These are phyloP conservation scores for Tympanuchus pallidicinctus DNA, from an alignment of 2,113 vertebrate species.

Conservation along the genomic window DNA sequence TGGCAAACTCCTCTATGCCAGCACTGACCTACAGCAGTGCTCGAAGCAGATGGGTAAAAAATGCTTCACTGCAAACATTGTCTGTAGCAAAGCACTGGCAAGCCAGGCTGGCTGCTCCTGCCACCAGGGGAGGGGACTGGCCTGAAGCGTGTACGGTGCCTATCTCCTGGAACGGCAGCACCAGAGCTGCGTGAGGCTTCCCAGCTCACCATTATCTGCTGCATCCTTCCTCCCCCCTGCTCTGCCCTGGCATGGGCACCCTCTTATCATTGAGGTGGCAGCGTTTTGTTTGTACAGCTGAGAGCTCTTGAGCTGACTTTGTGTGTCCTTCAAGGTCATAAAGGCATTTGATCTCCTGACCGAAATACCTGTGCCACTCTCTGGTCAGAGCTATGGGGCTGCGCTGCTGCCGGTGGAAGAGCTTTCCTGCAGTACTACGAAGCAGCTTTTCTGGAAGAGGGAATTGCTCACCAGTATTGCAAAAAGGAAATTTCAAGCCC, in stretches of 20 bases:
- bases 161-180: constrained; percentile 14
- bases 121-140: neutral
- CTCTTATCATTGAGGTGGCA: constrained; percentile 47
- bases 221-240: neutral
- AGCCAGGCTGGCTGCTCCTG: neutral
- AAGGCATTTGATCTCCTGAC: neutral
- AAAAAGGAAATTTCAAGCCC: neutral
- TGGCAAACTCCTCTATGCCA: neutral
- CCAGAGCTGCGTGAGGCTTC: neutral
- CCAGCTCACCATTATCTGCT: neutral
- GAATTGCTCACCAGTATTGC: neutral
- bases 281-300: constrained; percentile 20
- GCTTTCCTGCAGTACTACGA: neutral
- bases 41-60: neutral
- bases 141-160: neutral
- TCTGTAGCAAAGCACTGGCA: neutral
- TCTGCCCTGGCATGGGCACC: constrained; percentile 35
- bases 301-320: neutral
- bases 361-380: neutral
- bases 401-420: neutral
- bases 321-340: neutral
- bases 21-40: neutral
- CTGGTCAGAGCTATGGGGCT: neutral
- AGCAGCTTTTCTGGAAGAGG: constrained; percentile 28
- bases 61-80: neutral